Percentiles rank a stretch among this genome's conserved stretches.
phyloP scores from a whole-genome alignment of 2,113 vertebrate species.

The Poeciliopsis turrubarensis region DNA sequence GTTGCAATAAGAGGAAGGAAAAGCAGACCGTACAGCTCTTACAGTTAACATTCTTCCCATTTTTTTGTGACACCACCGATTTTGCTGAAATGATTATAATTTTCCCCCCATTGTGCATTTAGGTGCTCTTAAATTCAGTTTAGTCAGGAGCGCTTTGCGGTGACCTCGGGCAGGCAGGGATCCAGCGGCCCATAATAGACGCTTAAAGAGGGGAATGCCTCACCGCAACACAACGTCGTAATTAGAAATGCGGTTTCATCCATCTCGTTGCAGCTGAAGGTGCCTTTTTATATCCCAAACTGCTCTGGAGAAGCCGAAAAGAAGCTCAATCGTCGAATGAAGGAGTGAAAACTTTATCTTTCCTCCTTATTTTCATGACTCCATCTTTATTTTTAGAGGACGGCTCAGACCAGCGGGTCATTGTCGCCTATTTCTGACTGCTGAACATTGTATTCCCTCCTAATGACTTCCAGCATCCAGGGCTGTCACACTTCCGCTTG shows the following conservation, averaged over 20 bases:
- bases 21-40: neutral
- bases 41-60: constrained; percentile 38
- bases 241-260: constrained; percentile 43
- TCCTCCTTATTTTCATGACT: neutral
- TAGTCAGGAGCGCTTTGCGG: constrained; percentile 44
- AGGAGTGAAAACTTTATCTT: neutral
- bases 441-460: constrained; percentile 12
- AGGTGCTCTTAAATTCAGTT: constrained; percentile 48
- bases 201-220: constrained; percentile 52
- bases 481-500: constrained; percentile 4
- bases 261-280: constrained; percentile 13
- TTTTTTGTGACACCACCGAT: constrained; percentile 26
- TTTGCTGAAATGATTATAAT: constrained; percentile 41
- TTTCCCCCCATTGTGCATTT: constrained; percentile 35
- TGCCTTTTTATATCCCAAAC: constrained; percentile 21
- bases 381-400: constrained; percentile 14
- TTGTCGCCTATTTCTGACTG: constrained; percentile 20
- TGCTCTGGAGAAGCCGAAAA: neutral
- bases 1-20: neutral
- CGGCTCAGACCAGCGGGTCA: neutral
- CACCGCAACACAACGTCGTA: constrained; percentile 57
- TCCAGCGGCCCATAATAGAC: constrained; percentile 55
- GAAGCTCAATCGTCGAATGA: neutral
- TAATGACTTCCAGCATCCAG: constrained; percentile 11
- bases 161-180: constrained; percentile 40